A percentile compares a stretch with the other conserved stretches of the same genome.
These are phyloP conservation scores for Acanthurus lineatus DNA, from an alignment of 2,797 vertebrate genomes.

Conservation along the genomic window DNA sequence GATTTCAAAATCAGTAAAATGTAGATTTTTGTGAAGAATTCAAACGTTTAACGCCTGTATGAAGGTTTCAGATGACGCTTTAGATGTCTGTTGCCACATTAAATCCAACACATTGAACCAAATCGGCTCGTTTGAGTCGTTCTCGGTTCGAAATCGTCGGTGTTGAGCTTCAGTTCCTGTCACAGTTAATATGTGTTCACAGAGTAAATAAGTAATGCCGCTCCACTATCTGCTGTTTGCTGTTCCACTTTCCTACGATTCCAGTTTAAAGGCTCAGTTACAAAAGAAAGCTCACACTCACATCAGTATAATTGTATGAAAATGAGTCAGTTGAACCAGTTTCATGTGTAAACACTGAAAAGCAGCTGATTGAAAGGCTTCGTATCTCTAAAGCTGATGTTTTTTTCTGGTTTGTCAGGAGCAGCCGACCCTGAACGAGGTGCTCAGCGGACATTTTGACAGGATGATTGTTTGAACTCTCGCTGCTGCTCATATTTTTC, in stretches of 20 bases:
- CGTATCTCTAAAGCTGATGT: not conserved
- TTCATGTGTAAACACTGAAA: slow-evolving; percentile 1
- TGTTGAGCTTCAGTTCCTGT: not conserved
- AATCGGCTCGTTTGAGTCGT: not conserved
- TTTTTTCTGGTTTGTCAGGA: not conserved
- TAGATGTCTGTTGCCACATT: no score
- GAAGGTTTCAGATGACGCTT: no score
- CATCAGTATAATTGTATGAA: not conserved
- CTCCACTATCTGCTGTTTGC: slow-evolving; percentile 8
- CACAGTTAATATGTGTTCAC: not conserved
- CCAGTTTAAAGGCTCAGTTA: not conserved
- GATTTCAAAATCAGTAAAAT: no score
- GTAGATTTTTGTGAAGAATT: no score
- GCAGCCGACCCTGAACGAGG: not conserved
- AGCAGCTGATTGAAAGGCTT: not conserved
- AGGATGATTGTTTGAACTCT: not conserved
- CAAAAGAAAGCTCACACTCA: not conserved
- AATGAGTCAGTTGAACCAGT: slow-evolving; percentile 1
- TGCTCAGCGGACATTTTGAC: not conserved
- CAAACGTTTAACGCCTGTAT: no score
- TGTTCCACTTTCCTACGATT: not conserved
- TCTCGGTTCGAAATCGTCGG: not conserved
- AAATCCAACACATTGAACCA: no score
- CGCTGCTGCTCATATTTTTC: not conserved
- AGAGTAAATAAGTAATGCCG: slow-evolving; percentile 8